Evolutionary conservation across 37 sponge, comb jelly and placozoan genomes (phyloP).

Genomic region (Axinella damicornis): DNA sequence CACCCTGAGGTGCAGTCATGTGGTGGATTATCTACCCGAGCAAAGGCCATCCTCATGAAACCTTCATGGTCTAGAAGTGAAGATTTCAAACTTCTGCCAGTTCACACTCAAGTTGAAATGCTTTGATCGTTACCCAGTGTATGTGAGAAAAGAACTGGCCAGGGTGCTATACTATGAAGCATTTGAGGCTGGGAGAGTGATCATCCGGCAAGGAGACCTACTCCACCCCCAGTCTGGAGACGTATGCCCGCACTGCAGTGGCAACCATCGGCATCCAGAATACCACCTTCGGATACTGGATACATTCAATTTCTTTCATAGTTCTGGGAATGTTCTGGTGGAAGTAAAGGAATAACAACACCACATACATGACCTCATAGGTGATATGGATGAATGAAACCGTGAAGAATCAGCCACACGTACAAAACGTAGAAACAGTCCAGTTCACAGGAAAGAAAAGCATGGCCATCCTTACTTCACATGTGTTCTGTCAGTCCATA

Average conservation of each 20-base stretch:
- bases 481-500: too few relatives aligned
- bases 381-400: constrained; percentile 19
- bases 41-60: constrained; percentile 67
- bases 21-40: constrained; percentile 43
- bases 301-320: constrained; percentile 84
- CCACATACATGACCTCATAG: constrained; percentile 42
- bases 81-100: constrained; percentile 48
- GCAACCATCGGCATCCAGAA: too few relatives aligned
- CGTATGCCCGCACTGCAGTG: too few relatives aligned
- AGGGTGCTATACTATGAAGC: constrained; percentile 69
- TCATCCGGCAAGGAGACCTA: constrained; percentile 78
- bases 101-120: constrained; percentile 61
- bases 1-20: constrained; percentile 40
- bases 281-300: too few relatives aligned
- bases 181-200: constrained; percentile 72
- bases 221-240: too few relatives aligned
- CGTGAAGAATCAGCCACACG: constrained; percentile 69
- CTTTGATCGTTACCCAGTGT: constrained; percentile 72
- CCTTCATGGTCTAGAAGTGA: constrained; percentile 51
- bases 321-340: constrained; percentile 70
- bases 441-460: too few relatives aligned
- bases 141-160: constrained; percentile 71
- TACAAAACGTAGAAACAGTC: constrained; percentile 13
- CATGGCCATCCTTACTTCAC: too few relatives aligned
- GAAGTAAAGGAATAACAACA: constrained; percentile 68